These are phyloP conservation scores for Sarcoramphus papa DNA, from an alignment of 2,797 vertebrate genomes.

Conservation along the genomic window DNA sequence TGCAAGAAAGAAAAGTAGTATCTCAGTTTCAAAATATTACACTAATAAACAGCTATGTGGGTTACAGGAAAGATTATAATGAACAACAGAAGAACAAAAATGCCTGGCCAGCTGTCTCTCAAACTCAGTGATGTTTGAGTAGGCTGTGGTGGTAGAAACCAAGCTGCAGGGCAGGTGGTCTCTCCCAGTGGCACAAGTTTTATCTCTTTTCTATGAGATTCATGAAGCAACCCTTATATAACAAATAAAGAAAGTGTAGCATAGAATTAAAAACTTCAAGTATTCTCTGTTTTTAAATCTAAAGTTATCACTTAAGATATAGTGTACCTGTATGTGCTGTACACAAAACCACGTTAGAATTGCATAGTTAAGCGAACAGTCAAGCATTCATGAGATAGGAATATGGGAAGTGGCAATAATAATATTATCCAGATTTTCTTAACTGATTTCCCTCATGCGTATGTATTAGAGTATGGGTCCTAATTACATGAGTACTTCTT, in stretches of 20 bases:
- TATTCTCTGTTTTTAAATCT: neutral
- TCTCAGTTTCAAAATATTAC: neutral
- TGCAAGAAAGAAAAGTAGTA: neutral
- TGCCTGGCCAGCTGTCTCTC: neutral
- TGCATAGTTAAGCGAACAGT: neutral
- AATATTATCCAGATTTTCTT: neutral
- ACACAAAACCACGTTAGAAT: neutral
- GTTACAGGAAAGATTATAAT: neutral
- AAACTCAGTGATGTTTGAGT: neutral
- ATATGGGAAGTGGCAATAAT: neutral
- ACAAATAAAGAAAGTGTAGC: neutral
- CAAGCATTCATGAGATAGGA: neutral
- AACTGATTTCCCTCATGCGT: neutral
- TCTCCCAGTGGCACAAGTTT: neutral
- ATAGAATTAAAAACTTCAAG: neutral
- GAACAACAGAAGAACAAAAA: neutral
- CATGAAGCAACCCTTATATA: neutral
- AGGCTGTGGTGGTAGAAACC: neutral
- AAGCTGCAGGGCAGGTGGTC: neutral
- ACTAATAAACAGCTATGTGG: neutral
- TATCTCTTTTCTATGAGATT: neutral
- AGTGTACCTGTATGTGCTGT: neutral
- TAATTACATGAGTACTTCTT: neutral
- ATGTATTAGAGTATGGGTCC: neutral
- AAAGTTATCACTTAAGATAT: neutral